Evolutionary conservation across 2,797 vertebrate species (phyloP).

Genomic region (Oceanodroma leucorhoa): DNA sequence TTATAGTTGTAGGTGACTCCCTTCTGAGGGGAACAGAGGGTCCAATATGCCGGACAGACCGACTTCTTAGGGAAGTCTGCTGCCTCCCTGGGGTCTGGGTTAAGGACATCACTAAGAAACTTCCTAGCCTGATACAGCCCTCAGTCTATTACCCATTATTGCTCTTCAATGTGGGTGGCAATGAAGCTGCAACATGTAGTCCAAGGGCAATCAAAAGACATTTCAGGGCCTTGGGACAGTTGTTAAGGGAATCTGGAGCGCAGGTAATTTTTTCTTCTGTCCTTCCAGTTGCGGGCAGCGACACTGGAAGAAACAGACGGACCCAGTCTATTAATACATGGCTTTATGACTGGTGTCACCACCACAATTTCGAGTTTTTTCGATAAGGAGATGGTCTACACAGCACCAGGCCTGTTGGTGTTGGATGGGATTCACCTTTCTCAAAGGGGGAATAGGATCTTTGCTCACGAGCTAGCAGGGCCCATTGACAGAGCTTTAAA

Average conservation of each 20-base stretch:
- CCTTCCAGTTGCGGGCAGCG: not conserved
- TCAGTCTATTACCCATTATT: not conserved
- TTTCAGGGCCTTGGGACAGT: too few relatives aligned
- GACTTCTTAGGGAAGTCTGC: not conserved
- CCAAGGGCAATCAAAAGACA: not conserved
- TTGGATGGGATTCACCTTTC: not conserved
- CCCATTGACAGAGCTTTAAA: not conserved
- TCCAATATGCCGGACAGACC: not conserved
- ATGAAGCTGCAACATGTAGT: not conserved
- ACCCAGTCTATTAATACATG: not conserved
- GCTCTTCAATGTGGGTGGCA: not conserved
- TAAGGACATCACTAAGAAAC: not conserved
- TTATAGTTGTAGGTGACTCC: too few relatives aligned
- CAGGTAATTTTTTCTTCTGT: not conserved
- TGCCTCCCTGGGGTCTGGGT: not conserved
- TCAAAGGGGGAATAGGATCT: not conserved
- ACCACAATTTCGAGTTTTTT: not conserved
- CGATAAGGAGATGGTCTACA: too few relatives aligned
- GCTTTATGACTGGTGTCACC: not conserved
- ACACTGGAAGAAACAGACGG: not conserved
- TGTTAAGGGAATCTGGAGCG: not conserved
- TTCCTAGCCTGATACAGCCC: not conserved
- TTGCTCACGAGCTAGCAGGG: not conserved
- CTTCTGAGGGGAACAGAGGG: not conserved
- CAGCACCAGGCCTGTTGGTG: too few relatives aligned